Percentiles rank a stretch among this genome's conserved stretches.
phyloP scores from a whole-genome alignment of 2,797 vertebrate genomes.

The Caiman crocodilus region DNA sequence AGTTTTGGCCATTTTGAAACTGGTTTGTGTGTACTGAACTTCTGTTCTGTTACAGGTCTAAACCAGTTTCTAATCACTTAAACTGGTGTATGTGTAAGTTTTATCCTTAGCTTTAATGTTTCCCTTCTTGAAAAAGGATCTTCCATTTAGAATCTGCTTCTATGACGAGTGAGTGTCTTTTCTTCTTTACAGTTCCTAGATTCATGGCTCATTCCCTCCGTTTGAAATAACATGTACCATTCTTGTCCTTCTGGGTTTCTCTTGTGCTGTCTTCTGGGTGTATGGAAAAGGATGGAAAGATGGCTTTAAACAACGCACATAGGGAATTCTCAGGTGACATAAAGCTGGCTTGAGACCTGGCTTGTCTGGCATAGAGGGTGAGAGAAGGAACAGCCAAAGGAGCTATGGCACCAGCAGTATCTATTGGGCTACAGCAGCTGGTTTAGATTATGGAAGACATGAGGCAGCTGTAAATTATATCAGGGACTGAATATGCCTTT shows the following conservation, averaged over 20 bases:
- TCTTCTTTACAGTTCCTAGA: not conserved
- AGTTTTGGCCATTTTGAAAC: too few relatives aligned
- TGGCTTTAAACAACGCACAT: not conserved
- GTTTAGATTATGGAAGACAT: not conserved
- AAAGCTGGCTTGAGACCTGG: not conserved
- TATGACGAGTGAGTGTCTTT: not conserved
- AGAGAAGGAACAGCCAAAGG: not conserved
- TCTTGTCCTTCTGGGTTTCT: not conserved
- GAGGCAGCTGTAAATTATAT: not conserved
- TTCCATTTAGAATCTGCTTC: not conserved
- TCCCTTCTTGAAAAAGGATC: not conserved
- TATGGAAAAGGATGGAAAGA: not conserved
- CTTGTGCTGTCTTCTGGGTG: not conserved
- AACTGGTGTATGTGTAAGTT: too few relatives aligned
- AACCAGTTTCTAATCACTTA: too few relatives aligned
- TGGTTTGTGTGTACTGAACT: too few relatives aligned
- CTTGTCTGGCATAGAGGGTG: accelerated
- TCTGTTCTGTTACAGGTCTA: too few relatives aligned
- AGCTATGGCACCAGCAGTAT: not conserved
- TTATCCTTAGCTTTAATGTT: too few relatives aligned
- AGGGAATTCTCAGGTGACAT: accelerated
- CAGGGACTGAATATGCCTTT: not conserved
- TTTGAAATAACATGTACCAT: accelerated
- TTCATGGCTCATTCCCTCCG: not conserved
- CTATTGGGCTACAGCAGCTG: not conserved